phyloP scores from a whole-genome alignment of 2,113 vertebrate genomes.

The Scopus umbretta region DNA sequence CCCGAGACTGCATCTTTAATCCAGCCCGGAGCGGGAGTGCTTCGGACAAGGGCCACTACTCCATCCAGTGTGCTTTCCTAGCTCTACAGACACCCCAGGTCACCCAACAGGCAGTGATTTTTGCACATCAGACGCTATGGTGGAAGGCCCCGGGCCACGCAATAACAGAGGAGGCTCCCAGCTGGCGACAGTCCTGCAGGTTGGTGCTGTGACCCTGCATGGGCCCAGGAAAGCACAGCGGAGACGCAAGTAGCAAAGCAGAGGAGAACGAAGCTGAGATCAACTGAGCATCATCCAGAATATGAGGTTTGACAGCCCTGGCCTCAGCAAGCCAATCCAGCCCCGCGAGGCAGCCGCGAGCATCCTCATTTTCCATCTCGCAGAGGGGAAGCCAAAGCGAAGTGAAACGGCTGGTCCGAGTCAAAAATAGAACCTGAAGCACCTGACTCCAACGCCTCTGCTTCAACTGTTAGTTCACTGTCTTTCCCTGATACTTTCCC shows the following conservation, averaged over 20 bases:
- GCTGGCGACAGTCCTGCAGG: neutral
- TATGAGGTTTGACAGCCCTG: neutral
- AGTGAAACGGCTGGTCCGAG: neutral
- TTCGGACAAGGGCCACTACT: neutral
- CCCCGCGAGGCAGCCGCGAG: neutral
- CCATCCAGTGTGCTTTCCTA: rapidly evolving
- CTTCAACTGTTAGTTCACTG: neutral
- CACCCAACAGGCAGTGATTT: neutral
- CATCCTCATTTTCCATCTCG: neutral
- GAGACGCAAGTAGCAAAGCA: neutral
- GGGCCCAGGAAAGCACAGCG: neutral
- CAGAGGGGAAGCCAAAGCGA: neutral
- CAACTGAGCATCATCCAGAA: neutral
- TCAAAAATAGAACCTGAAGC: constrained; percentile 32
- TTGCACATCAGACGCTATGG: neutral
- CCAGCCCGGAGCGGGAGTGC: neutral
- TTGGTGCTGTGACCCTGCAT: neutral
- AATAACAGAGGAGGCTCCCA: neutral
- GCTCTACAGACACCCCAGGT: neutral
- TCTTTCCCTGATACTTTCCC: neutral
- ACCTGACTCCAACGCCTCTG: constrained; percentile 15
- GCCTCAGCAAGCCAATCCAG: neutral
- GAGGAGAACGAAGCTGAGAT: neutral
- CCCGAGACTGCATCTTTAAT: neutral
- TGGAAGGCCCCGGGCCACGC: neutral